Evolutionary conservation across 2,797 vertebrate species (phyloP).

Genomic region (Notoglanidium macrostoma): DNA sequence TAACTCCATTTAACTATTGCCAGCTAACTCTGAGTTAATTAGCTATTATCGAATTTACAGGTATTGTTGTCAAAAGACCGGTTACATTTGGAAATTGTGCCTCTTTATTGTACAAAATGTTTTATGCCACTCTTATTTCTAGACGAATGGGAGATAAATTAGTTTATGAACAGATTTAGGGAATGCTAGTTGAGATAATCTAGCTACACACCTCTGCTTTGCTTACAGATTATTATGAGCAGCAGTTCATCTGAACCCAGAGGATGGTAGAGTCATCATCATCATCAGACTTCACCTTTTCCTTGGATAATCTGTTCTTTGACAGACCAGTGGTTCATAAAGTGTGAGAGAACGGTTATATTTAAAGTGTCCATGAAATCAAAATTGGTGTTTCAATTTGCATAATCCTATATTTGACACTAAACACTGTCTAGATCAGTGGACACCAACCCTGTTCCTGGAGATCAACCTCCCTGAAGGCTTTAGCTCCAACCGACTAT

Average conservation of each 20-base stretch:
- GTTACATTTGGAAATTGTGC: not conserved
- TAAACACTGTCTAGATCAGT: not conserved
- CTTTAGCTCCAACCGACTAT: too few relatives aligned
- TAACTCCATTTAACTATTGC: not conserved
- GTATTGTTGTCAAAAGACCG: not conserved
- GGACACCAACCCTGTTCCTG: too few relatives aligned
- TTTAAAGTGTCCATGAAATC: not conserved
- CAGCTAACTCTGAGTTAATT: not conserved
- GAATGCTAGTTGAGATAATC: not conserved
- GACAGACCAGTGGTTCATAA: constrained; percentile 76
- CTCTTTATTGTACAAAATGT: not conserved
- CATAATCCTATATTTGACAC: not conserved
- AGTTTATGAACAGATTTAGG: not conserved
- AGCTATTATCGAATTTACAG: not conserved
- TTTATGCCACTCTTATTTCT: not conserved
- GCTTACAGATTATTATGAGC: not conserved
- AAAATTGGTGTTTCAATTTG: not conserved
- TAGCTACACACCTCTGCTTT: not conserved
- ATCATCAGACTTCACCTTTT: constrained; percentile 71
- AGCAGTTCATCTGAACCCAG: constrained; percentile 45
- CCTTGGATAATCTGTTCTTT: constrained; percentile 85
- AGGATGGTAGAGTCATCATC: constrained; percentile 79
- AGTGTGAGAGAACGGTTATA: constrained; percentile 77
- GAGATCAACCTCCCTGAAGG: too few relatives aligned
- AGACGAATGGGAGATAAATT: not conserved